Conservation (phyloP, 2,888 invertebrate species). For the Actias luna region DNA sequence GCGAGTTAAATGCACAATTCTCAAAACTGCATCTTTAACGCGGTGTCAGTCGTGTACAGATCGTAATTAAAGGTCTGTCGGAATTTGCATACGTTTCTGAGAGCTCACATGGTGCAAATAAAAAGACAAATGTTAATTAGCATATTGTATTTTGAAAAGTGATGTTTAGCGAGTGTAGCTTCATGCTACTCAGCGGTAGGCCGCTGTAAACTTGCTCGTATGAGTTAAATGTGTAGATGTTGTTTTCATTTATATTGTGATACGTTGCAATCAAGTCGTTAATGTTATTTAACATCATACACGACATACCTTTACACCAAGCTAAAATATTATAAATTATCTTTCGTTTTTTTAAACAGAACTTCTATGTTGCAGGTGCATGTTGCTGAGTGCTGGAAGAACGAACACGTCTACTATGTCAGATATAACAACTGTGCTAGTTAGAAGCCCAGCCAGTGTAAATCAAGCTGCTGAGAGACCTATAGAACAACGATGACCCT, state of each 20-base stretch:
- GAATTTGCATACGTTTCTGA: constrained; percentile 78
- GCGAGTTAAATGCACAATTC: constrained; percentile 60
- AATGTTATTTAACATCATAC: constrained; percentile 2
- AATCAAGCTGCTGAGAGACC: too few relatives aligned
- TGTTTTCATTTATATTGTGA: constrained; percentile 31
- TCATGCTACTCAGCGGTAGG: constrained; percentile 75
- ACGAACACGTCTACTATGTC: too few relatives aligned
- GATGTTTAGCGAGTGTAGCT: constrained; percentile 72
- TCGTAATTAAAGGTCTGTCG: constrained; percentile 75
- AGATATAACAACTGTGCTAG: too few relatives aligned
- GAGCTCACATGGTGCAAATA: constrained; percentile 73
- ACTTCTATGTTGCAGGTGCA: too few relatives aligned
- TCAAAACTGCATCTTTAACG: constrained; percentile 76
- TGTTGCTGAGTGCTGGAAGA: too few relatives aligned
- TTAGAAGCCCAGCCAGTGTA: too few relatives aligned
- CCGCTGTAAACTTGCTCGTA: constrained; percentile 55
- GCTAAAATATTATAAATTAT: not conserved
- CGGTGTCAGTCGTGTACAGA: constrained; percentile 73
- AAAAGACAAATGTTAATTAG: constrained; percentile 76
- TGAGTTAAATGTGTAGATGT: constrained; percentile 57
- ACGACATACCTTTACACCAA: not conserved
- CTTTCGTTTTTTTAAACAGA: not conserved
- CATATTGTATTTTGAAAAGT: constrained; percentile 81
- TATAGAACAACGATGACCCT: too few relatives aligned
- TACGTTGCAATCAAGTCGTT: constrained; percentile 13